A percentile compares a stretch with the other conserved stretches of the same genome.
Evolutionary conservation across 2,888 invertebrate genomes (phyloP).

Genomic region (Archaeoteleia sp.): DNA sequence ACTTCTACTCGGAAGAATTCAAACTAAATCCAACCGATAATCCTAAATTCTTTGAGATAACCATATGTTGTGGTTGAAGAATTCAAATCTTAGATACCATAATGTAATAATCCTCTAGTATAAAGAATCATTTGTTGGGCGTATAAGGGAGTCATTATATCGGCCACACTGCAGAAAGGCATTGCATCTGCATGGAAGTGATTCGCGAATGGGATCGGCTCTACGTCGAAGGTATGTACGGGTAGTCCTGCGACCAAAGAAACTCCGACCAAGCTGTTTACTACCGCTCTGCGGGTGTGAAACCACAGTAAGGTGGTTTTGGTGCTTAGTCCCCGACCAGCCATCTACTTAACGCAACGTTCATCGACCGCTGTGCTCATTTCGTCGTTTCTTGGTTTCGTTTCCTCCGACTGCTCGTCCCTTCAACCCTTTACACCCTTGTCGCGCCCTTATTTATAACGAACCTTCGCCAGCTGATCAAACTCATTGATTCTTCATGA

Average conservation of each 20-base stretch:
- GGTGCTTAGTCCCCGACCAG: constrained; percentile 70
- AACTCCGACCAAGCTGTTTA: constrained; percentile 53
- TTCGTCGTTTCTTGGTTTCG: constrained; percentile 68
- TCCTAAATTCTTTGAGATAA: too few species aligned
- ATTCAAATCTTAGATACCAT: too few species aligned
- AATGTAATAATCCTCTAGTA: too few species aligned
- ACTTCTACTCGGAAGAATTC: too few species aligned
- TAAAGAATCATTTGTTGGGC: too few species aligned
- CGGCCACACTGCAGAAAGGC: too few species aligned
- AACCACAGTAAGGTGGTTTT: constrained; percentile 74
- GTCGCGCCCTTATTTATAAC: constrained; percentile 42
- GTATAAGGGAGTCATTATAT: too few species aligned
- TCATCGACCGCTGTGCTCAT: constrained; percentile 67
- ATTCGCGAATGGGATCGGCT: constrained; percentile 39
- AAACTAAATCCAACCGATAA: too few species aligned
- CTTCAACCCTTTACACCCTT: constrained; percentile 49
- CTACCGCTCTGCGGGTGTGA: constrained; percentile 72
- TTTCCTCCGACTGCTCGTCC: constrained; percentile 54
- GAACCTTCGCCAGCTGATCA: too few species aligned
- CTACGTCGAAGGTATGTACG: constrained; percentile 52
- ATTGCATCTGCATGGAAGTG: not conserved
- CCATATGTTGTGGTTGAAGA: too few species aligned
- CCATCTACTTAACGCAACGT: constrained; percentile 71
- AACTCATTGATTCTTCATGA: too few species aligned
- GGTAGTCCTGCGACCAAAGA: constrained; percentile 61